Conservation (phyloP, 2,797 vertebrate genomes). For the Simalia tracyae region DNA sequence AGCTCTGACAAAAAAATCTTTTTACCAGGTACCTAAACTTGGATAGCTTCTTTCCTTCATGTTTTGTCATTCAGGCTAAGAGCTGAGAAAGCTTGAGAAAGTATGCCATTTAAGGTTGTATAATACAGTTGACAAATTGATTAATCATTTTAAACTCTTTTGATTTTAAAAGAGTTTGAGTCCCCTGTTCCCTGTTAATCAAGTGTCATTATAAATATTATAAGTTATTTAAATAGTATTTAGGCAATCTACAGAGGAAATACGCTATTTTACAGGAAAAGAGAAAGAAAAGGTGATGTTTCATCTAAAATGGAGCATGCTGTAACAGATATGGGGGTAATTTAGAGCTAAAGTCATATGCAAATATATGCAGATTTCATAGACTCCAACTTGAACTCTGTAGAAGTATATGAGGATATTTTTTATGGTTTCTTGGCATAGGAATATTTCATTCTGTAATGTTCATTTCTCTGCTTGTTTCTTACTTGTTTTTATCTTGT, state of each 20-base stretch:
- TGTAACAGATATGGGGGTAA: background rate
- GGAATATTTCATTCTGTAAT: background rate
- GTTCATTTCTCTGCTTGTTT: background rate
- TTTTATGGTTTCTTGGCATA: background rate
- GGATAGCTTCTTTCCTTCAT: background rate
- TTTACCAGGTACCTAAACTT: constrained; percentile 9
- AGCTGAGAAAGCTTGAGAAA: background rate
- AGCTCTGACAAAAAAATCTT: background rate
- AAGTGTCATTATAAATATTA: background rate
- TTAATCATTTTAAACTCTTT: background rate
- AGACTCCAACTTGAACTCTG: background rate
- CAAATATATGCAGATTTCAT: background rate
- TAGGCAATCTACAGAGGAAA: background rate
- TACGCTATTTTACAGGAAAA: background rate
- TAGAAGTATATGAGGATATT: background rate
- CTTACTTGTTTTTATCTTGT: background rate
- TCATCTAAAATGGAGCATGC: background rate
- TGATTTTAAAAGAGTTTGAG: background rate
- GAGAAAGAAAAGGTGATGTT: background rate
- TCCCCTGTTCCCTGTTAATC: background rate
- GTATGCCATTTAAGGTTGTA: background rate
- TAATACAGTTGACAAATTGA: background rate
- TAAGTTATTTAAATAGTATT: background rate
- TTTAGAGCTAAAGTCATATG: background rate
- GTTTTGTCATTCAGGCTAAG: background rate